These are phyloP conservation scores for Hippasteria phrygiana DNA, from an alignment of 53 echinoderm and acorn worm species.

Conservation along the genomic window DNA sequence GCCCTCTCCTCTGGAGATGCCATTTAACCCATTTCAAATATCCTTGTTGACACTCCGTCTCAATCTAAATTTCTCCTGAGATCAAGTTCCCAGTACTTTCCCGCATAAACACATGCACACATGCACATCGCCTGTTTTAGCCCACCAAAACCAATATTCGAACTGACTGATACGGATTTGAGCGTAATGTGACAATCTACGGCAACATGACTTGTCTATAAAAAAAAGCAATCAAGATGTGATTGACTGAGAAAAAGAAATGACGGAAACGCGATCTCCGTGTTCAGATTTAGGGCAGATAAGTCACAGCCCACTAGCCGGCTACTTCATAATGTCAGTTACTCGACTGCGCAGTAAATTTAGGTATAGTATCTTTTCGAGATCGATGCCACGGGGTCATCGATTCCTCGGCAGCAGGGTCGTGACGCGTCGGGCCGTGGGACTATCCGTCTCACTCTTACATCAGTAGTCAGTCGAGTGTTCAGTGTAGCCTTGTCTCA, in stretches of 20 bases:
- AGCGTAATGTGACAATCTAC: too few species aligned
- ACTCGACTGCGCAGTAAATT: not conserved
- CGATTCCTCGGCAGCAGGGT: conserved; percentile 1
- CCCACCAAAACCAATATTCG: too few species aligned
- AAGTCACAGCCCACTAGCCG: not conserved
- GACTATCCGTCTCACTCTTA: not conserved
- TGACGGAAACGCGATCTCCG: not conserved
- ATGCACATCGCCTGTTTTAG: too few species aligned
- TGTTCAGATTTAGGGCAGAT: conserved; percentile 1
- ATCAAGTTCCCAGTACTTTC: too few species aligned
- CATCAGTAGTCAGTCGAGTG: not conserved
- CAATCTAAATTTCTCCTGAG: too few species aligned
- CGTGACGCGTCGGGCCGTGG: not conserved
- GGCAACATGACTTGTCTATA: too few species aligned
- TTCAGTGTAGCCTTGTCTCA: not conserved
- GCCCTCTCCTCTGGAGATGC: too few species aligned
- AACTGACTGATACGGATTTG: too few species aligned
- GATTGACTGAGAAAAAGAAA: not conserved
- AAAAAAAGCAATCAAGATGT: too few species aligned
- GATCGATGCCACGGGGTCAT: not conserved
- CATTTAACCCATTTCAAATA: too few species aligned
- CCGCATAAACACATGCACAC: too few species aligned
- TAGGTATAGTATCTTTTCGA: not conserved
- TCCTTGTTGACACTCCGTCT: too few species aligned
- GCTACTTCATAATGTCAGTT: not conserved